Evolutionary conservation across 2,113 vertebrate genomes (phyloP).

Genomic region (Rhynchomys soricoides): DNA sequence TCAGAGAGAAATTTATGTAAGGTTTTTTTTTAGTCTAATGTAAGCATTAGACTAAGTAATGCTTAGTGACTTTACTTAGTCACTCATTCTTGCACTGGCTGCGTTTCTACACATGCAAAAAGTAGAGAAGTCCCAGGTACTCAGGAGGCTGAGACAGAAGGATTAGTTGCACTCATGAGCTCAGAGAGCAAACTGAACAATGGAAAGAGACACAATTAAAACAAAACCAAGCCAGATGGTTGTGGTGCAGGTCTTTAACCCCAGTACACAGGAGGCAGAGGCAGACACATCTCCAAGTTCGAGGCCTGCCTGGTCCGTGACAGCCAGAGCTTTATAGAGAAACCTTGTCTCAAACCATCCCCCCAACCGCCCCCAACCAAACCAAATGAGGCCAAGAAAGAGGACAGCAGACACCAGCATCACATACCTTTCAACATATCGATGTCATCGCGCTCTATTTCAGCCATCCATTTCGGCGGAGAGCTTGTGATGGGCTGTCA

Average conservation of each 20-base stretch:
- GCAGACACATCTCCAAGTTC: background rate
- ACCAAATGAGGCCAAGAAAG: background rate
- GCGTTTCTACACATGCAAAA: conserved; percentile 33
- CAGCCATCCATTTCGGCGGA: conserved; percentile 99
- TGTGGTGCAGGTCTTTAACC: background rate
- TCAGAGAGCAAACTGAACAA: background rate
- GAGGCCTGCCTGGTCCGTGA: background rate
- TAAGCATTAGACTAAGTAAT: too few species aligned
- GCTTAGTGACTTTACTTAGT: too few species aligned
- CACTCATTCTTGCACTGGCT: conserved; percentile 13
- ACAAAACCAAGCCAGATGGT: background rate
- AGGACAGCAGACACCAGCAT: background rate
- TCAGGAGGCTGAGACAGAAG: background rate
- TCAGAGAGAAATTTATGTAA: conserved; percentile 39
- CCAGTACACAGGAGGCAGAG: background rate
- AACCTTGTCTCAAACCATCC: background rate
- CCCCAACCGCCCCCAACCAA: too few species aligned
- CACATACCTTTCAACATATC: conserved; percentile 97
- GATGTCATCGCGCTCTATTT: conserved; percentile 97
- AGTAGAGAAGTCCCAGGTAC: background rate
- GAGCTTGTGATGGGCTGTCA: conserved; percentile 95
- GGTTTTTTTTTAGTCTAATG: background rate
- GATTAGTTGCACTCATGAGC: too few species aligned
- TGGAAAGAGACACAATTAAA: background rate
- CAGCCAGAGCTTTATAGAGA: background rate